These are phyloP conservation scores for Drosophila azteca DNA, from an alignment of 1,140 invertebrate genomes.

Conservation along the genomic window DNA sequence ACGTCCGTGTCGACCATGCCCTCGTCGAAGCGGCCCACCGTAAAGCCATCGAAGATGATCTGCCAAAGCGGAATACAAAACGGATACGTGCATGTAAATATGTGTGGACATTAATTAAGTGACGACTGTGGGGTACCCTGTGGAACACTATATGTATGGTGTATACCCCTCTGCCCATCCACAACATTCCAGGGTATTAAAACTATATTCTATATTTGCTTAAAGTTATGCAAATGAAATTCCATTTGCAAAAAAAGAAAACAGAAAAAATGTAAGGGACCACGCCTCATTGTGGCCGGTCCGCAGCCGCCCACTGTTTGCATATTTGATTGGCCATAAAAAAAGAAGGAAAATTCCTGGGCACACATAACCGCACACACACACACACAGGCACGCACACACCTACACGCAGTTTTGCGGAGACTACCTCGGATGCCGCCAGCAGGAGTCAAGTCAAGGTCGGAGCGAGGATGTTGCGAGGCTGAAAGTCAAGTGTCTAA, in stretches of 20 bases:
- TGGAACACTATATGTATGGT: no score
- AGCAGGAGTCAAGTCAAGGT: conserved; percentile 51
- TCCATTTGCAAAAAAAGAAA: conserved; percentile 51
- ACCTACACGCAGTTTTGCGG: no score
- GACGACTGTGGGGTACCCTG: no score
- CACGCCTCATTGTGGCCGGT: conserved; percentile 24
- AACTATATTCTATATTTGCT: conserved; percentile 63
- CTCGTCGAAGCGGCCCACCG: conserved; percentile 89
- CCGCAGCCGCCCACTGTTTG: conserved; percentile 53
- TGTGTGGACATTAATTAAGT: conserved; percentile 4
- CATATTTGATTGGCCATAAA: conserved; percentile 79
- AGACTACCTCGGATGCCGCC: not conserved
- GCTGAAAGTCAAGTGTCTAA: conserved; percentile 48
- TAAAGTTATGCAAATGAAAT: conserved; percentile 75
- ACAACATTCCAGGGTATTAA: conserved; percentile 26
- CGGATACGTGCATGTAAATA: not conserved
- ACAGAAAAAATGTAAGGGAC: conserved; percentile 22
- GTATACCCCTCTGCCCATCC: not conserved
- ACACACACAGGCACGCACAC: not conserved
- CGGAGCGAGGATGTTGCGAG: conserved; percentile 41
- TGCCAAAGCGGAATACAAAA: conserved; percentile 79
- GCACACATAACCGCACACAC: not conserved
- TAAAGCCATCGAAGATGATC: conserved; percentile 93
- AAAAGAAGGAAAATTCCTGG: conserved; percentile 42
- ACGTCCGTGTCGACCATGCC: conserved; percentile 83